Evolutionary conservation across 2,797 vertebrate species (phyloP), one percentile per base, ranked within the genome.

Genomic region (Mionectes olivaceus): DNA sequence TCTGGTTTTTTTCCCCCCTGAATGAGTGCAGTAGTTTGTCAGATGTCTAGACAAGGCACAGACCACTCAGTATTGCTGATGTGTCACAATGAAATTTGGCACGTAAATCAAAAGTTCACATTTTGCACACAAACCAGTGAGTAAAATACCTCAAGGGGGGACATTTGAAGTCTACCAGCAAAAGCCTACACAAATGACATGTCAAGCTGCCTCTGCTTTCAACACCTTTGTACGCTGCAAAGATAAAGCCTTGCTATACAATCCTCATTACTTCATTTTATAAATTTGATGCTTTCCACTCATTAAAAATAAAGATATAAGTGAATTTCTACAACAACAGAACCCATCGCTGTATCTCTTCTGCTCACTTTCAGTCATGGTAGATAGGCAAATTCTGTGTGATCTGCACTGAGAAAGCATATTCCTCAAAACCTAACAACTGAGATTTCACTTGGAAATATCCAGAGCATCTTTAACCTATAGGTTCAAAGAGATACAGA

Each of bases 11-110:
- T 10, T 1, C 0, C 6, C n/a, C 33, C 10, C 3, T 0, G 3
- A 70, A 87, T 1, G 30, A 67, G 76, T 78, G 57, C 65, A 90
- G 25, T 24, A 69, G 89, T 95, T 94, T 94, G 86, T 93, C 91
- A 92, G 75, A 94, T 95, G 90, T 83, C 43, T 83, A 52, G 89
- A 94, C 61, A 82, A 95, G 92, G 95, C 78, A 77, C 84, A 91
- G 91, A 94, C 57, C 61, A 39, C 90, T 92, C 60, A 37, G 46
- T 23, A 68, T 28, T 50, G 82, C 63, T 53, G 64, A 91, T 67
- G 87, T 1, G 4, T 82, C 9, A 3, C 46, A 41, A 81, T 49
- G 84, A 94, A 95, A 75, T 80, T 93, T 39, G 24, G 92, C 61
- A 91, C 11, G 37, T 46, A 83, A 91, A 78, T 87, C 79, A 63